These are phyloP conservation scores for Chlamydotis undulata DNA, from an alignment of 2,113 vertebrate species.

Conservation along the genomic window DNA sequence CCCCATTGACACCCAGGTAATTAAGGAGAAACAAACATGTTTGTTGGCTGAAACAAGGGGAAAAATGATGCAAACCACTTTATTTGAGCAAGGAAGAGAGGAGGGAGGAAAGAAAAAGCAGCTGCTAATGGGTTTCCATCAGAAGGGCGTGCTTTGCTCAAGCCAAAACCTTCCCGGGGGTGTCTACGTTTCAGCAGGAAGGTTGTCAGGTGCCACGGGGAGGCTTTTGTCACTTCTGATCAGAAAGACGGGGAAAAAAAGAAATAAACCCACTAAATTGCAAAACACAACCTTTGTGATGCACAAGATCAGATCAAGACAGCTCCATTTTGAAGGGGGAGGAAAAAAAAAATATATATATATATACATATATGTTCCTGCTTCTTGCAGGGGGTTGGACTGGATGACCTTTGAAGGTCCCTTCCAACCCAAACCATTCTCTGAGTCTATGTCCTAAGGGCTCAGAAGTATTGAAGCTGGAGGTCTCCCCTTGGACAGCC, in stretches of 20 bases:
- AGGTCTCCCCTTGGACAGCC: background rate
- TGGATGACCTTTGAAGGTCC: no score
- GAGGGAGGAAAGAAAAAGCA: background rate
- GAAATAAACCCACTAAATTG: background rate
- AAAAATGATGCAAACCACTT: conserved; percentile 13
- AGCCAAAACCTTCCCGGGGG: background rate
- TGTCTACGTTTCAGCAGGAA: background rate
- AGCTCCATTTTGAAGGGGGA: background rate
- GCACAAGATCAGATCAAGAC: background rate
- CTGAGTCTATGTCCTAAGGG: background rate
- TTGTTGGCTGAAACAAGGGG: conserved; percentile 44
- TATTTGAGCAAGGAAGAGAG: background rate
- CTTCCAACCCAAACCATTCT: no score
- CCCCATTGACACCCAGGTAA: conserved; percentile 66
- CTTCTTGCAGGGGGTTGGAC: no score
- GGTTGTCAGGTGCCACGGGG: background rate
- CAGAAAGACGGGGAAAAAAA: background rate
- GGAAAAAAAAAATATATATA: background rate
- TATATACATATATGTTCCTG: rapidly evolving
- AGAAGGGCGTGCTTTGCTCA: background rate
- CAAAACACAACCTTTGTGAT: background rate
- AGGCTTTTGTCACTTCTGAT: background rate
- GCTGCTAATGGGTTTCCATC: background rate
- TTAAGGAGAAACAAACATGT: conserved; percentile 66
- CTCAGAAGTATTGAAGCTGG: background rate